Conservation (phyloP, 1,140 invertebrate species). For the Euschistus heros region DNA sequence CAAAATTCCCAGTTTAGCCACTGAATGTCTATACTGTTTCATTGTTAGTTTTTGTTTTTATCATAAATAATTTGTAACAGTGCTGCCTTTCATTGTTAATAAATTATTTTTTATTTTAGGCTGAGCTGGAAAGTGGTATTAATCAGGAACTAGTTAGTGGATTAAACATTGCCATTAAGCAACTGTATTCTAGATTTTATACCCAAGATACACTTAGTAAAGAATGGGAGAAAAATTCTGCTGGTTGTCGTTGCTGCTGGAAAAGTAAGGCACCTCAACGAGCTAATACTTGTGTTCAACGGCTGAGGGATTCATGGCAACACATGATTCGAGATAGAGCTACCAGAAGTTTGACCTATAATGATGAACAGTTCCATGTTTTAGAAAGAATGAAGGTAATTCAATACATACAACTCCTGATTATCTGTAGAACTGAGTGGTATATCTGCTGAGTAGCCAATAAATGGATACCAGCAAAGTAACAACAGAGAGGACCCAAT, state of each 20-base stretch:
- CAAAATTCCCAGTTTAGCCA: too few relatives aligned
- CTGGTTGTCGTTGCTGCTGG: slow-evolving; percentile 53
- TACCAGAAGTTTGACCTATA: slow-evolving; percentile 71
- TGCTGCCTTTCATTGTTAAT: too few relatives aligned
- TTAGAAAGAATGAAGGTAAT: slow-evolving; percentile 62
- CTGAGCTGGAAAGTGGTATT: slow-evolving; percentile 35
- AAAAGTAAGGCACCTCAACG: slow-evolving; percentile 53
- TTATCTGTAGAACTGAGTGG: too few relatives aligned
- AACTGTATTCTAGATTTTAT: slow-evolving; percentile 46
- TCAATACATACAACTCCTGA: too few relatives aligned
- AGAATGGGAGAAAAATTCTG: slow-evolving; percentile 62
- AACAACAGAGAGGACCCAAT: not conserved
- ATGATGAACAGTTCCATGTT: slow-evolving; percentile 89
- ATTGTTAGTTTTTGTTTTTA: too few relatives aligned
- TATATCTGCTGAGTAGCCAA: not conserved
- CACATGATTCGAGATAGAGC: slow-evolving; percentile 77
- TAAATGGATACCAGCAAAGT: slow-evolving; percentile 28
- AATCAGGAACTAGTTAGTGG: slow-evolving; percentile 37
- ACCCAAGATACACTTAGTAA: slow-evolving; percentile 45
- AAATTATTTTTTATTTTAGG: slow-evolving; percentile 23
- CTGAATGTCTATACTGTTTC: too few relatives aligned
- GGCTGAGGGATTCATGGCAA: slow-evolving; percentile 82
- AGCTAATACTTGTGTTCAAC: slow-evolving; percentile 61
- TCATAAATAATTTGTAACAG: too few relatives aligned
- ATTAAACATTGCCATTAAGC: slow-evolving; percentile 42